Conservation (phyloP, 2,113 vertebrate genomes). For the Clarias magur region DNA sequence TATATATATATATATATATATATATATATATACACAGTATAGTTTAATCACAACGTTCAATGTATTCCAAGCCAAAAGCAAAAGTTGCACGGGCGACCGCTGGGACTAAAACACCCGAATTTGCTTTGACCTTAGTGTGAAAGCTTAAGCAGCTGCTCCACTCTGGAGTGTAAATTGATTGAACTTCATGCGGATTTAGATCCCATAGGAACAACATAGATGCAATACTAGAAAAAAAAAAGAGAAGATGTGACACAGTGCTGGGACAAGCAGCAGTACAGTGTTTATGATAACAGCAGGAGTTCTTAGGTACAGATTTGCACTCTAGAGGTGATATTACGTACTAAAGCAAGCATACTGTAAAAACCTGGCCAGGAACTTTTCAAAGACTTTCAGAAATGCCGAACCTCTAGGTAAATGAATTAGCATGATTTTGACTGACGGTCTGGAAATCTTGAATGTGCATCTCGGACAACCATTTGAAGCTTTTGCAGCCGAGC, state of each 20-base stretch:
- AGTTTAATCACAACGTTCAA: neutral
- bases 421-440: neutral
- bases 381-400: neutral
- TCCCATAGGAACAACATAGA: neutral
- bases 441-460: neutral
- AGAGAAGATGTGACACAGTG: too few species aligned
- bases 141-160: neutral
- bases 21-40: neutral
- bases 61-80: neutral
- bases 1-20: too few species aligned
- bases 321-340: neutral
- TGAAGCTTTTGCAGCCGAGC: neutral
- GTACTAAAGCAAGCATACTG: neutral
- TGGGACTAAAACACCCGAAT: neutral
- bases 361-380: neutral
- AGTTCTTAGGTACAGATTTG: neutral
- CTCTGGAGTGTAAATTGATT: neutral
- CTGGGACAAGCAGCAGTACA: neutral
- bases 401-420: neutral
- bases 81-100: neutral
- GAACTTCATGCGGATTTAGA: neutral
- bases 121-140: neutral
- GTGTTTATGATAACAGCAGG: neutral
- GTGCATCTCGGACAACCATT: neutral
- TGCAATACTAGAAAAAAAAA: neutral